Percentiles rank a stretch among this genome's conserved stretches.
phyloP scores from a whole-genome alignment of 2,113 vertebrate species.

The Spheniscus mendiculus region DNA sequence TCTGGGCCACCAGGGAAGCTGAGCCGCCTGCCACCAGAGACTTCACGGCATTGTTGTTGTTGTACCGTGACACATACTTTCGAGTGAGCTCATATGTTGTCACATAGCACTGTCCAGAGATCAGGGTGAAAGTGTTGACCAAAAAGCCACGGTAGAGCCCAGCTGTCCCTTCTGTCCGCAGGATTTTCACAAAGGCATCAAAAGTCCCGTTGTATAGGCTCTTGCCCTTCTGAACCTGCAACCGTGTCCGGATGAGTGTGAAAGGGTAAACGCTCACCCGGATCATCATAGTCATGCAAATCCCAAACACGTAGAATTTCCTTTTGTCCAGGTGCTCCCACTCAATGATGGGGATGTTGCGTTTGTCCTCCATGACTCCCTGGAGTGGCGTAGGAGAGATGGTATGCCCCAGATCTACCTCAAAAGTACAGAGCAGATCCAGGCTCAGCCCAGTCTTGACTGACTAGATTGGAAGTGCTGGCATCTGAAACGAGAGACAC shows the following conservation, averaged over 20 bases:
- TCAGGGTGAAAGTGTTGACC: slow-evolving; percentile 92
- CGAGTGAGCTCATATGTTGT: slow-evolving; percentile 95
- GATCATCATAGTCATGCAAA: slow-evolving; percentile 95
- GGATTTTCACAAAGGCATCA: slow-evolving; percentile 92
- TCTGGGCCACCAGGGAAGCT: slow-evolving; percentile 94
- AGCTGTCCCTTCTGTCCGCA: slow-evolving; percentile 80
- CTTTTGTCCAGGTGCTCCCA: slow-evolving; percentile 98
- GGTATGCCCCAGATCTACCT: neutral
- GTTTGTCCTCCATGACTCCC: slow-evolving; percentile 79
- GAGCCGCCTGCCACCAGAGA: slow-evolving; percentile 91
- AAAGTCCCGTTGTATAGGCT: slow-evolving; percentile 90
- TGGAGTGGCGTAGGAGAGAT: accelerated
- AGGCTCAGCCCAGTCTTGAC: neutral
- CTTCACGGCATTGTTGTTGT: slow-evolving; percentile 89
- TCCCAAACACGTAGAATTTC: slow-evolving; percentile 93
- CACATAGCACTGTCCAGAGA: slow-evolving; percentile 94
- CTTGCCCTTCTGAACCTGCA: slow-evolving; percentile 95
- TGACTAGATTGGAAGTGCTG: neutral
- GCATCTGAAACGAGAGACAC: neutral
- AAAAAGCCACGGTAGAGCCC: slow-evolving; percentile 94
- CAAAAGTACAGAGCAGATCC: neutral
- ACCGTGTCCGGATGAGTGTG: slow-evolving; percentile 90
- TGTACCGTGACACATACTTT: slow-evolving; percentile 85
- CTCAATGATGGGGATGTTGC: slow-evolving; percentile 94
- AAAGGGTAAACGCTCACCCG: slow-evolving; percentile 92